Evolutionary conservation across 2,888 invertebrate genomes (phyloP).

Genomic region (Achlya flavicornis): DNA sequence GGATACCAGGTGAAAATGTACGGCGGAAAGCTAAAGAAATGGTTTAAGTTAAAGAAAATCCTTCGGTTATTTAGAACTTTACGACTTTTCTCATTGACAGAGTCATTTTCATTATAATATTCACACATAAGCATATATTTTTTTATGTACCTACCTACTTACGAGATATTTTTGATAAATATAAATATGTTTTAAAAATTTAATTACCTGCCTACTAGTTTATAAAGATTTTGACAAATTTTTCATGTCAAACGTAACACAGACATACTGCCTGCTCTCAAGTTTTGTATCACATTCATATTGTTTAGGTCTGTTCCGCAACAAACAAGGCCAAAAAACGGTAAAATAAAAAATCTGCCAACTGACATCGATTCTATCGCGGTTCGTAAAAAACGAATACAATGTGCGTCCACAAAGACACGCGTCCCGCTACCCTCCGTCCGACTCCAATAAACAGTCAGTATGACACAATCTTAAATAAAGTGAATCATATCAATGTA

Average conservation of each 20-base stretch:
- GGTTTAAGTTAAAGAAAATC: neutral
- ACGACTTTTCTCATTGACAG: too few species aligned
- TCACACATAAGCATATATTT: too few species aligned
- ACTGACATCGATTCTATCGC: constrained; percentile 83
- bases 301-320: constrained; percentile 39
- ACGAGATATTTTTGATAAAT: neutral
- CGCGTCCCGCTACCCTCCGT: constrained; percentile 79
- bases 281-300: constrained; percentile 14
- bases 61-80: neutral
- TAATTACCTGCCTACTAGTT: too few species aligned
- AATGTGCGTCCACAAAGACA: constrained; percentile 67
- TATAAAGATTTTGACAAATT: too few species aligned
- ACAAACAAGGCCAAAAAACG: constrained; percentile 80
- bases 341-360: constrained; percentile 83
- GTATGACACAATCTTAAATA: constrained; percentile 49
- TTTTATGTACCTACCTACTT: neutral
- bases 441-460: constrained; percentile 37
- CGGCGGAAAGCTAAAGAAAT: too few species aligned
- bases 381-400: constrained; percentile 76
- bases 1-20: too few species aligned
- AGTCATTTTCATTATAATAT: too few species aligned
- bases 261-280: neutral
- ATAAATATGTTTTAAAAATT: too few species aligned
- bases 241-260: neutral
- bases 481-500: constrained; percentile 20